Percentiles rank a stretch among this genome's conserved stretches.
phyloP scores from a whole-genome alignment of 2,797 vertebrate genomes.

The Spheniscus humboldti region DNA sequence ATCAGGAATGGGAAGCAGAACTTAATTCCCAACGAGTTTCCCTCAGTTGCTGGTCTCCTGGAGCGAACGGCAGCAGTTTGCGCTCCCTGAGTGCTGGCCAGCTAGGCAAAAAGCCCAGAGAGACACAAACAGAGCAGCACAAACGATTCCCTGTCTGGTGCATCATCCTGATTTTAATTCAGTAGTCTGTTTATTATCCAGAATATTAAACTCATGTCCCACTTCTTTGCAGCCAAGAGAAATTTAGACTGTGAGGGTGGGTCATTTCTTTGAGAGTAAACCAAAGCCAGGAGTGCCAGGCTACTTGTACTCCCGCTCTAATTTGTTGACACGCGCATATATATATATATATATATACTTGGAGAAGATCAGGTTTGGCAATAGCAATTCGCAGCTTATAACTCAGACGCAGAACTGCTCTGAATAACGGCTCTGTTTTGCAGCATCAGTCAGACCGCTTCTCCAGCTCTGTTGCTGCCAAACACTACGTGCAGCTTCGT shows the following conservation, averaged over 20 bases:
- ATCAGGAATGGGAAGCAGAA: background rate
- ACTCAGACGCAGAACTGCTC: background rate
- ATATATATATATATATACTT: fast-evolving
- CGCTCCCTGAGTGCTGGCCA: background rate
- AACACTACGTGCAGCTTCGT: background rate
- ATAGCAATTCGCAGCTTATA: background rate
- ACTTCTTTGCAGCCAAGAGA: background rate
- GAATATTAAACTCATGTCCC: background rate
- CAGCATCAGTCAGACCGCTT: background rate
- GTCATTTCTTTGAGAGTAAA: background rate
- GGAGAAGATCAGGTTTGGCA: background rate
- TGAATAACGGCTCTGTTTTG: background rate
- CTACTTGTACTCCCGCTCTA: background rate
- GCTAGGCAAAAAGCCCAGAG: slow-evolving; percentile 8
- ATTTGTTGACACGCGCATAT: background rate
- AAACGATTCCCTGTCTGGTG: background rate
- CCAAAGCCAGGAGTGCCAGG: background rate
- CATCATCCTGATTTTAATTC: background rate
- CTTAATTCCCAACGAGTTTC: background rate
- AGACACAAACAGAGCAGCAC: background rate
- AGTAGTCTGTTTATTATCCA: background rate
- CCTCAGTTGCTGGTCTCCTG: background rate
- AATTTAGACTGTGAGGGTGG: background rate
- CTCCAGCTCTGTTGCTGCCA: background rate
- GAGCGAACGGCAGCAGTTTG: background rate